phyloP scores from a whole-genome alignment of 2,797 vertebrate genomes.

The Aphelocoma californica region DNA sequence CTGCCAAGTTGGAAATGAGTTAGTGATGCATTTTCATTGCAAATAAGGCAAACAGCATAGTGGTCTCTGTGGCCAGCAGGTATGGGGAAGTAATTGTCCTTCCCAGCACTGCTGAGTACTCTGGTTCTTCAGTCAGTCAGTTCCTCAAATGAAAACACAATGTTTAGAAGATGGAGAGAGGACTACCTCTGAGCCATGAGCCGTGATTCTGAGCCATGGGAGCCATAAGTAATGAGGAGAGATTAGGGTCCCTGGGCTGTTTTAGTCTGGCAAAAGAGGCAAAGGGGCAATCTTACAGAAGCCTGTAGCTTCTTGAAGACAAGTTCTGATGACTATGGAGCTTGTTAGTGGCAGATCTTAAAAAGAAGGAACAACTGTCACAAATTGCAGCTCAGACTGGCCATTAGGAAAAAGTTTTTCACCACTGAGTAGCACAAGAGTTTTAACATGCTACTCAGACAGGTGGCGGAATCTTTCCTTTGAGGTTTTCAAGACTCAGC shows the following conservation, averaged over 20 bases:
- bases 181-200: neutral
- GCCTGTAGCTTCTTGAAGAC: neutral
- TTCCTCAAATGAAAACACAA: neutral
- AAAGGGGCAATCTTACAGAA: neutral
- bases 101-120: neutral
- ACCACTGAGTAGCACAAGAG: neutral
- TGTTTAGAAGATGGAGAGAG: neutral
- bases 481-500: neutral
- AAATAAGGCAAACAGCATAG: neutral
- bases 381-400: neutral
- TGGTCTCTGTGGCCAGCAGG: neutral
- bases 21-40: neutral
- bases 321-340: neutral
- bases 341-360: fast-evolving
- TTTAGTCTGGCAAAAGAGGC: neutral
- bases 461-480: neutral
- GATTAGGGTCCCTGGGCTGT: neutral
- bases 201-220: neutral
- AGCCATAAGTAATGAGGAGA: neutral
- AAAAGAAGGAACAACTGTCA: neutral
- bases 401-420: neutral
- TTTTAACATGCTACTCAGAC: neutral
- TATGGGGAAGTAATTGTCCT: neutral
- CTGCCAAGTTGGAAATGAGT: neutral
- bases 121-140: neutral